Evolutionary conservation across 64 coral and sea anemone genomes (phyloP).

Genomic region (Cladopsammia gracilis): DNA sequence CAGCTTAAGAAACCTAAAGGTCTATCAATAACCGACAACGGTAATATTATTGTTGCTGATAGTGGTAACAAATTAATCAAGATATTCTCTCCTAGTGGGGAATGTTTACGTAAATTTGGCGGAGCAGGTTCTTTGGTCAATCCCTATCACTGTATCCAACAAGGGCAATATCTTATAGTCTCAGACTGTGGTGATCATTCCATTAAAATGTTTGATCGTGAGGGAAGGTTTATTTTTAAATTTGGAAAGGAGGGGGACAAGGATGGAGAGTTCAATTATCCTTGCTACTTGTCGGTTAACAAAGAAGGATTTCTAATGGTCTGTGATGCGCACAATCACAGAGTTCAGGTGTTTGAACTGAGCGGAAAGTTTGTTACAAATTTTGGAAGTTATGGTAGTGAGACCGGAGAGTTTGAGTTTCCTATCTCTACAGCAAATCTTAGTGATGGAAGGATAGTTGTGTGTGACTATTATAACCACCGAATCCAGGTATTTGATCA

Average conservation of each 20-base stretch:
- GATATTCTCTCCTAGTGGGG: slow-evolving; percentile 42
- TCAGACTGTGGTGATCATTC: too few species aligned
- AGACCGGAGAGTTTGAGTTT: too few species aligned
- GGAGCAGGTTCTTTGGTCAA: not conserved
- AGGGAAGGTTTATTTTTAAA: slow-evolving; percentile 35
- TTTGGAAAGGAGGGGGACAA: slow-evolving; percentile 48
- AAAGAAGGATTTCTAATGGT: slow-evolving; percentile 41
- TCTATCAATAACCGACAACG: not conserved
- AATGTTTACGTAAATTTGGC: slow-evolving; percentile 18
- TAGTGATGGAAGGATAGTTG: too few species aligned
- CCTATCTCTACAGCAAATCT: too few species aligned
- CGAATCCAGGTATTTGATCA: too few species aligned
- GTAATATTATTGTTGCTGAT: slow-evolving; percentile 46
- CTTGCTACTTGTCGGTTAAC: slow-evolving; percentile 38
- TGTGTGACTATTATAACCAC: too few species aligned
- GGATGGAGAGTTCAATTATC: slow-evolving; percentile 22
- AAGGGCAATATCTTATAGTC: slow-evolving; percentile 27
- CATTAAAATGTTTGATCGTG: not conserved
- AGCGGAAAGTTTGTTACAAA: too few species aligned
- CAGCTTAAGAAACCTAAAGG: too few species aligned
- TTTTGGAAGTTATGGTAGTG: too few species aligned
- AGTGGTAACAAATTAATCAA: slow-evolving; percentile 36
- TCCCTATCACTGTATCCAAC: not conserved
- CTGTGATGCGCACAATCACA: not conserved
- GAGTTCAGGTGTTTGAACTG: too few species aligned